Conservation (phyloP, 2,113 vertebrate species). For the Erinaceus europaeus region DNA sequence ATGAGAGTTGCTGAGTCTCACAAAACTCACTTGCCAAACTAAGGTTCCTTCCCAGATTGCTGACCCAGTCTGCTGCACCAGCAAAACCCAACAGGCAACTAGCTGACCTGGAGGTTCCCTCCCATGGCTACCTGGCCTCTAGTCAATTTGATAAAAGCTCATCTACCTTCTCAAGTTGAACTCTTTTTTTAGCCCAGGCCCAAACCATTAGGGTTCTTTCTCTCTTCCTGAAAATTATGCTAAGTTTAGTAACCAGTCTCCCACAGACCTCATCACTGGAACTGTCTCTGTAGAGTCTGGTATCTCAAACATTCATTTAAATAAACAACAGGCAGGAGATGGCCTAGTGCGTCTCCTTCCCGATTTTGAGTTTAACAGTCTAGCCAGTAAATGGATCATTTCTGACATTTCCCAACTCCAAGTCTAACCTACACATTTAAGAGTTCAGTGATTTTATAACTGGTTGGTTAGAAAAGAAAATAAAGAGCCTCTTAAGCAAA, state of each 20-base stretch:
- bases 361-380: neutral
- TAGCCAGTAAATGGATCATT: slow-evolving; percentile 26
- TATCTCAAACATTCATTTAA: slow-evolving; percentile 51
- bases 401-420: slow-evolving; percentile 21
- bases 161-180: slow-evolving; percentile 8
- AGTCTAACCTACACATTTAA: neutral
- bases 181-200: slow-evolving; percentile 28
- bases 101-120: neutral
- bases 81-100: neutral
- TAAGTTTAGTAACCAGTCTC: slow-evolving; percentile 46
- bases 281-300: neutral
- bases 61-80: neutral
- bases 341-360: neutral
- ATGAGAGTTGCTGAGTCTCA: slow-evolving; percentile 54
- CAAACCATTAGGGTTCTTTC: slow-evolving; percentile 21
- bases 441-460: slow-evolving; percentile 4
- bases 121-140: neutral
- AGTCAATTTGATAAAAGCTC: neutral
- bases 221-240: slow-evolving; percentile 29
- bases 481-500: neutral
- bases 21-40: slow-evolving; percentile 39
- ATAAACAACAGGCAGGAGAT: slow-evolving; percentile 45
- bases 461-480: slow-evolving; percentile 24
- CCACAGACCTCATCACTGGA: neutral
- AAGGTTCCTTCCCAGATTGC: slow-evolving; percentile 28